These are phyloP conservation scores for Cyprinodon brontotheroides DNA, from an alignment of 2,113 vertebrate species.

Conservation along the genomic window DNA sequence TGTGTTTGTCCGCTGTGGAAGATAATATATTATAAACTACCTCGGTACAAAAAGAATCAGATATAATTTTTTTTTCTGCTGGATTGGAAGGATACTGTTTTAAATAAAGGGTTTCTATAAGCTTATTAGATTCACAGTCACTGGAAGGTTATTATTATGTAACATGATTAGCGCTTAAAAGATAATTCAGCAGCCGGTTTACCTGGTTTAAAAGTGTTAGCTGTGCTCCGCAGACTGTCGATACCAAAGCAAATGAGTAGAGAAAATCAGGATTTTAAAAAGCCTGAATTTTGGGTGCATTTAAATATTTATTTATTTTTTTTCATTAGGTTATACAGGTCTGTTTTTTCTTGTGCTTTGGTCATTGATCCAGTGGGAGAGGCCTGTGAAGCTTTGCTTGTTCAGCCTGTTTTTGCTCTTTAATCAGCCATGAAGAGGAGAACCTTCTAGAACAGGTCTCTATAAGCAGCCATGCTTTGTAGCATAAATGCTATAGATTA, in stretches of 20 bases:
- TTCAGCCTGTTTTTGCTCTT: conserved; percentile 19
- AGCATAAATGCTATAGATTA: too few species aligned
- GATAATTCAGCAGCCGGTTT: conserved; percentile 22
- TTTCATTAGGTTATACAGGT: background rate
- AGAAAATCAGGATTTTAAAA: background rate
- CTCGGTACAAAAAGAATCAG: background rate
- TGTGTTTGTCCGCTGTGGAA: background rate
- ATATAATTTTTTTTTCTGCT: background rate
- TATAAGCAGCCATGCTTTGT: too few species aligned
- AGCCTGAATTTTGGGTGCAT: too few species aligned
- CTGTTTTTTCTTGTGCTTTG: background rate
- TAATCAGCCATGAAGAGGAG: conserved; percentile 9
- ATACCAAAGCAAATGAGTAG: background rate
- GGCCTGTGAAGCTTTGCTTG: background rate
- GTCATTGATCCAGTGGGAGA: background rate
- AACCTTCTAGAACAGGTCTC: too few species aligned
- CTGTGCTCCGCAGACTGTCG: background rate
- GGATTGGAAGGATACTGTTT: background rate
- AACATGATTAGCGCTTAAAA: conserved; percentile 37
- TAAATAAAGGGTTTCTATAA: background rate
- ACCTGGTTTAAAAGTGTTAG: conserved; percentile 1
- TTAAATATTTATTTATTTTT: background rate
- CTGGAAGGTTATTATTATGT: conserved; percentile 44
- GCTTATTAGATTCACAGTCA: conserved; percentile 26
- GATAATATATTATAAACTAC: too few species aligned